Conservation (phyloP, 2,888 invertebrate genomes). For the Latrodectus hesperus region DNA sequence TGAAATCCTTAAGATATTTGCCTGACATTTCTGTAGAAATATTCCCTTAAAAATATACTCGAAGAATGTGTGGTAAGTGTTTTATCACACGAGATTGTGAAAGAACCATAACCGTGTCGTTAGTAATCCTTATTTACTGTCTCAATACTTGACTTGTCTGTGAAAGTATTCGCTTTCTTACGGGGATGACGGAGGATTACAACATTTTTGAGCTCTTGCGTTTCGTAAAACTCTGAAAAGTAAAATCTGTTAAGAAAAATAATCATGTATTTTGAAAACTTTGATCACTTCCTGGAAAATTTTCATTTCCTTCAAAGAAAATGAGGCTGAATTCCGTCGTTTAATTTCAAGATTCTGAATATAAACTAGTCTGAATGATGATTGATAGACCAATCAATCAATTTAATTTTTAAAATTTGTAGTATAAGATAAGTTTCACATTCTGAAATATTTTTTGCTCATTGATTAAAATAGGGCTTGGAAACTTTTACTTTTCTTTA, state of each 20-base stretch:
- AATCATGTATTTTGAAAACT: not conserved
- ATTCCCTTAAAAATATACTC: not conserved
- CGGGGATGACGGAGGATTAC: not conserved
- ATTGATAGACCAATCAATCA: too few species aligned
- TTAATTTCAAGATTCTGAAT: too few species aligned
- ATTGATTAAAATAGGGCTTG: too few species aligned
- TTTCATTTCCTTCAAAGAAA: too few species aligned
- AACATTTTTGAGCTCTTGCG: not conserved
- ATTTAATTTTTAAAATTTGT: too few species aligned
- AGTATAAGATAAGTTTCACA: too few species aligned
- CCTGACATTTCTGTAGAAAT: not conserved
- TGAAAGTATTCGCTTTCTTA: not conserved
- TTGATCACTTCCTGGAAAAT: not conserved
- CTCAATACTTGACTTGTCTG: constrained; percentile 3
- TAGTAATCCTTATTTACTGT: constrained; percentile 25
- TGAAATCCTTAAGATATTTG: not conserved
- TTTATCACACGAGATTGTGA: not conserved
- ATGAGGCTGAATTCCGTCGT: too few species aligned
- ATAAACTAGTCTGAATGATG: too few species aligned
- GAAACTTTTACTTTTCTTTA: too few species aligned
- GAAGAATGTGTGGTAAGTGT: not conserved
- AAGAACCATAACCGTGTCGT: constrained; percentile 17
- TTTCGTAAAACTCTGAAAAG: not conserved
- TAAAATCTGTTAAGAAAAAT: not conserved
- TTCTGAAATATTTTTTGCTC: too few species aligned